Evolutionary conservation across 2,113 vertebrate genomes (phyloP).

Genomic region (Narcine bancroftii): DNA sequence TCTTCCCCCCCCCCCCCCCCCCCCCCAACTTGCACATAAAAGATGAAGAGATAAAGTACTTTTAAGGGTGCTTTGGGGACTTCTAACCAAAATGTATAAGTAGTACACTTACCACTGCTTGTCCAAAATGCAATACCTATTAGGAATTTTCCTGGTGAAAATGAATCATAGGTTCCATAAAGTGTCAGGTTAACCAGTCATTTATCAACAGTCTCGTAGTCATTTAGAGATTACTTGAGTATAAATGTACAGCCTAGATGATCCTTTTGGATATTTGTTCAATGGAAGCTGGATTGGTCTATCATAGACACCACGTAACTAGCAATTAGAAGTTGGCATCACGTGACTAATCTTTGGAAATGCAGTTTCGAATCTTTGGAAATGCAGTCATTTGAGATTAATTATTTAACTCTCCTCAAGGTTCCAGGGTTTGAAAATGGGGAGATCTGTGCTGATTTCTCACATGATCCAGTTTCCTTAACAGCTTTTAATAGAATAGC

Average conservation of each 20-base stretch:
- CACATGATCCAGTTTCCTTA: too few relatives aligned
- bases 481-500: too few relatives aligned
- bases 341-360: too few relatives aligned
- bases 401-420: neutral
- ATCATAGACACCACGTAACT: too few relatives aligned
- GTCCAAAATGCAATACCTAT: neutral
- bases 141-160: neutral
- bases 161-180: neutral
- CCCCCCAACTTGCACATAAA: neutral
- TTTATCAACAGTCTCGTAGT: neutral
- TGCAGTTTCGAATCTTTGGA: too few relatives aligned
- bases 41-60: neutral
- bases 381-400: neutral
- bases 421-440: neutral
- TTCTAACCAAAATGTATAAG: neutral
- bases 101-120: neutral
- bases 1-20: neutral
- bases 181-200: neutral
- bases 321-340: too few relatives aligned
- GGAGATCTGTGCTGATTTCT: neutral
- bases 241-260: neutral
- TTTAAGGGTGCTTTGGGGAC: neutral
- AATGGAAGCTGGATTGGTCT: neutral
- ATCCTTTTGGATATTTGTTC: neutral
- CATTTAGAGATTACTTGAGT: neutral